Conservation (phyloP, 2,113 vertebrate species). For the Tenrec ecaudatus region DNA sequence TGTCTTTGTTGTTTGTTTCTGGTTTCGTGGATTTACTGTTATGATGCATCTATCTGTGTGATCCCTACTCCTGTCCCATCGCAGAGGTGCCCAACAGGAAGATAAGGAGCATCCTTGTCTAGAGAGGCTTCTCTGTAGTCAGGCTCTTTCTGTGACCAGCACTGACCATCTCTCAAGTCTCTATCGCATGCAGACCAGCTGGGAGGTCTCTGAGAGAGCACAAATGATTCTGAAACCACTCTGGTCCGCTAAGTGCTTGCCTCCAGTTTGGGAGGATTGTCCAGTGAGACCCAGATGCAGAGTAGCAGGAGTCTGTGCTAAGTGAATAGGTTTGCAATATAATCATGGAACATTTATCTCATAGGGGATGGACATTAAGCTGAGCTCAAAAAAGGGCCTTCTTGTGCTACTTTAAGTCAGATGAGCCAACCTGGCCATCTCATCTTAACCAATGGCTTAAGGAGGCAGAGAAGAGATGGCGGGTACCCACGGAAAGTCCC, state of each 20-base stretch:
- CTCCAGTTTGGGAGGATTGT: neutral
- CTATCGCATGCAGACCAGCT: neutral
- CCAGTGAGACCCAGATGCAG: fast-evolving
- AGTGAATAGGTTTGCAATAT: neutral
- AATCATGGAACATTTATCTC: neutral
- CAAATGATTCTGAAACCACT: neutral
- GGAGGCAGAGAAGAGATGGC: neutral
- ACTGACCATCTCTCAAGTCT: neutral
- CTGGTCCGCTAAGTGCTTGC: neutral
- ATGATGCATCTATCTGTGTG: neutral
- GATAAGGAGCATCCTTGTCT: neutral
- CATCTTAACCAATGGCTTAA: neutral
- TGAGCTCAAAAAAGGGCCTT: neutral
- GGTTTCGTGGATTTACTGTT: neutral
- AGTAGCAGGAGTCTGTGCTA: neutral
- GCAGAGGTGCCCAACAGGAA: neutral
- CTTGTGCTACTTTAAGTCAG: too few relatives aligned
- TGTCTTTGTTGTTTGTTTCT: neutral
- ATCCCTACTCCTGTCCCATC: neutral
- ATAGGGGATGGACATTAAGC: neutral
- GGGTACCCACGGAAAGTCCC: neutral
- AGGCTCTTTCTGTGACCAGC: constrained; percentile 33
- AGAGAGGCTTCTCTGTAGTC: neutral
- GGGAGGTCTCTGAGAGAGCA: neutral
- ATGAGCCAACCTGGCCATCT: too few relatives aligned